A percentile compares a stretch with the other conserved stretches of the same genome.
Evolutionary conservation across 2,113 vertebrate species (phyloP).

Genomic region (Bostrychus sinensis): DNA sequence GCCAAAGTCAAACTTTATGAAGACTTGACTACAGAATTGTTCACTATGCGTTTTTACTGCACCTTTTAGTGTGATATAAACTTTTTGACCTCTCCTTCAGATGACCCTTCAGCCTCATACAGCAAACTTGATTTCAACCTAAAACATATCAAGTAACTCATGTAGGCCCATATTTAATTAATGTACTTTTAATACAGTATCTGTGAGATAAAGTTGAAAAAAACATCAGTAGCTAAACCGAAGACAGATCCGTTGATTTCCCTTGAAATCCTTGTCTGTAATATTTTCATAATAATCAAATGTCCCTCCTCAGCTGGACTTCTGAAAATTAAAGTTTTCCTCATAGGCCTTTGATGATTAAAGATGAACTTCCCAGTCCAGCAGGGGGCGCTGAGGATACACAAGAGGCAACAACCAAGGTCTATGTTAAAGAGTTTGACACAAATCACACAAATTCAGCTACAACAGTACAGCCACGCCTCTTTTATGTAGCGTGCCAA

Average conservation of each 20-base stretch:
- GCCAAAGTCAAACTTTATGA: slow-evolving; percentile 14
- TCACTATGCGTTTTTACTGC: not conserved
- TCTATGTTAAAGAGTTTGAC: slow-evolving; percentile 4
- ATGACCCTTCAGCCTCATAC: not conserved
- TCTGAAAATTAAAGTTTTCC: not conserved
- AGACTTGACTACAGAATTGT: not conserved
- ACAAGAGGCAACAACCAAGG: slow-evolving; percentile 13
- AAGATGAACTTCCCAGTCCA: slow-evolving; percentile 17
- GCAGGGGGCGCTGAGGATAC: slow-evolving; percentile 43
- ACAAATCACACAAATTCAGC: not conserved
- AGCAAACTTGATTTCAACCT: not conserved
- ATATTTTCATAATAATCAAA: not conserved
- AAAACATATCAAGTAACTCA: no score
- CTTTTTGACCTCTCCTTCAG: not conserved
- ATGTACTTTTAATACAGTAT: no score
- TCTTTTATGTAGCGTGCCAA: not conserved
- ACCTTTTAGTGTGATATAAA: slow-evolving; percentile 1
- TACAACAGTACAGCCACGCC: not conserved
- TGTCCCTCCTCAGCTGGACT: not conserved
- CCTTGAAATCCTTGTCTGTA: not conserved
- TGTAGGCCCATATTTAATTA: no score
- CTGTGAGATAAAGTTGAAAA: no score
- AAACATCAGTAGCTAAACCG: no score
- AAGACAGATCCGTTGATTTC: not conserved
- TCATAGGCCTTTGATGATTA: not conserved